Evolutionary conservation across 2,797 vertebrate species (phyloP), one percentile per base, ranked within the genome.

Genomic region (Thamnophis elegans): DNA sequence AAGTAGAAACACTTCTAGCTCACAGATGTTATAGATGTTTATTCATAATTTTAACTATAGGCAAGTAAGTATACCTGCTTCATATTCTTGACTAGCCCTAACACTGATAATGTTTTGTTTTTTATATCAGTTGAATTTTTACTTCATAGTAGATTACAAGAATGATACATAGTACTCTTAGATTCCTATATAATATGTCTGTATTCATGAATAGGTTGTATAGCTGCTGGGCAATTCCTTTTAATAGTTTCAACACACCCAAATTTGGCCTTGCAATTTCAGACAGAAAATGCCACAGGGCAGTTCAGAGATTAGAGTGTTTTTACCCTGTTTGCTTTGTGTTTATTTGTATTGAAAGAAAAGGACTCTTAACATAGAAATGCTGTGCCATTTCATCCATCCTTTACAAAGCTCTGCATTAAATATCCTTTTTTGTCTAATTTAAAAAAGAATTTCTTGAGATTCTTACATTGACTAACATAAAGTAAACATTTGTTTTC

Each of bases 381-480:
- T 93, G 59, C 91, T 92, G 91, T 55, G 5, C 90, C 93, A 2
- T 95, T 94, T 96, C 55, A 10, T 85, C 12, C 55, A 90, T 53
- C 47, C 58, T 92, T 28, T 91, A 87, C 90, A 91, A 94, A 91
- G 82, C 25, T 90, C 87, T 95, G 88, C 26, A 59, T 32, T 56
- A 93, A 85, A 47, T 65, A 89, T 94, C 91, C 91, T 93, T 56
- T 94, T 95, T 93, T 89, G 18, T 60, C 73, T 94, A 90, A 93
- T 92, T 93, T 90, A 12, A 91, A 86, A 95, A 94, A 85, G 55
- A 65, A n/a, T 54, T 25, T 93, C 91, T 93, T 94, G 95, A 94
- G 91, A 92, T 93, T 95, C 92, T 91, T 16, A 4, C 92, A 86
- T 22, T 28, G 51, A 42, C 26, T 93, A 59, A 58, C 55, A 94